Conservation (phyloP, 92 coral and sea anemone genomes). For the Epizoanthus ramosus region DNA sequence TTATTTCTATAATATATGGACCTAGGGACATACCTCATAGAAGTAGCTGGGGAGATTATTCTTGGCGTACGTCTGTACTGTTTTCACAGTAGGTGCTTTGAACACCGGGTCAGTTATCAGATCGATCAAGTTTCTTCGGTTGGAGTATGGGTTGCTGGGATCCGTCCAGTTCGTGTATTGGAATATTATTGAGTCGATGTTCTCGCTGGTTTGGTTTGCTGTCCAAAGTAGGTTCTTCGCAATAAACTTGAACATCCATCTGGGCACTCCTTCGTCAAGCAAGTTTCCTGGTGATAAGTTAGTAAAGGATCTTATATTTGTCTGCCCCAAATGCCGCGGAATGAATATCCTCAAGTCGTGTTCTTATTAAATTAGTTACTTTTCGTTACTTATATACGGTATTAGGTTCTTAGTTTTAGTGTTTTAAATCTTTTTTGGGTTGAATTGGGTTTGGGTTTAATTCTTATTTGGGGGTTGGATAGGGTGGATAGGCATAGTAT, state of each 20-base stretch:
- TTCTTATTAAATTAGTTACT: too few species aligned
- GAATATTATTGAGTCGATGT: constrained; percentile 10
- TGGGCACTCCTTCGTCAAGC: background rate
- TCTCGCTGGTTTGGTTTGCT: constrained; percentile 9
- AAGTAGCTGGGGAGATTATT: background rate
- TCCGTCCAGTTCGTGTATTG: constrained; percentile 22
- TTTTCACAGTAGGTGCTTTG: constrained; percentile 12
- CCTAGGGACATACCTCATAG: background rate
- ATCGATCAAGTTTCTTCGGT: constrained; percentile 19
- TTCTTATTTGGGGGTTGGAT: too few species aligned
- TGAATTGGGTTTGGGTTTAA: too few species aligned
- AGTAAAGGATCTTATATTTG: too few species aligned
- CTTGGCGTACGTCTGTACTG: background rate
- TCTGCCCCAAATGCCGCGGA: too few species aligned
- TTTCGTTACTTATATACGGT: too few species aligned
- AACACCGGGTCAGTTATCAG: constrained; percentile 16
- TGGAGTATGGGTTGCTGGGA: background rate
- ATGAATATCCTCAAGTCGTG: too few species aligned
- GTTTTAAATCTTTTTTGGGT: too few species aligned
- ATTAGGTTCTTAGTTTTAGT: too few species aligned
- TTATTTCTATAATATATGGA: too few species aligned
- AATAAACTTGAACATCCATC: background rate
- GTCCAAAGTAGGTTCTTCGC: background rate
- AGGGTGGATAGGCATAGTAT: too few species aligned
- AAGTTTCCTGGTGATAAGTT: too few species aligned